Percentiles rank a stretch among this genome's conserved stretches.
phyloP scores from a whole-genome alignment of 2,113 vertebrate species.

The Cavia porcellus region DNA sequence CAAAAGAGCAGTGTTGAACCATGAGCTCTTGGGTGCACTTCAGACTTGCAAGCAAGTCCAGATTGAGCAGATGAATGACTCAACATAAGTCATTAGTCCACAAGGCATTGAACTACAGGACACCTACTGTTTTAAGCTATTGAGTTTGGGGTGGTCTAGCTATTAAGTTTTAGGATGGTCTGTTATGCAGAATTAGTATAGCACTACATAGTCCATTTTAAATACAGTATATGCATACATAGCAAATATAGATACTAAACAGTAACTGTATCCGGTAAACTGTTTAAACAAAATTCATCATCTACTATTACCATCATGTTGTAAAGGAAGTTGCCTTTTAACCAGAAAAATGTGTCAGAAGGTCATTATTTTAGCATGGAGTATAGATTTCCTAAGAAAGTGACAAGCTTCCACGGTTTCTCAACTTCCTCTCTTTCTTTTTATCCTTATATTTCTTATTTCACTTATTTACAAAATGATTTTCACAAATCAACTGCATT shows the following conservation, averaged over 20 bases:
- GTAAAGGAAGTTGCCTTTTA: conserved; percentile 4
- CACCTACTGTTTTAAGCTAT: background rate
- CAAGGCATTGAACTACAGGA: background rate
- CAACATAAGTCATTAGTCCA: background rate
- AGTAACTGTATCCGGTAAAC: background rate
- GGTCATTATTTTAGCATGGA: background rate
- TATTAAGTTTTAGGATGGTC: background rate
- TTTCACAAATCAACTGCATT: conserved; percentile 52
- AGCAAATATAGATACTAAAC: background rate
- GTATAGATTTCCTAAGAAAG: conserved; percentile 48
- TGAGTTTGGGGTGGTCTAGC: background rate
- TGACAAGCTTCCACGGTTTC: background rate
- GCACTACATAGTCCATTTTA: background rate
- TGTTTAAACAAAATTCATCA: conserved; percentile 4
- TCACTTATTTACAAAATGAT: conserved; percentile 50
- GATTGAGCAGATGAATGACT: background rate
- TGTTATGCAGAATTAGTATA: background rate
- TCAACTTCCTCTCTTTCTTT: background rate
- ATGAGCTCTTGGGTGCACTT: background rate
- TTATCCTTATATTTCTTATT: background rate
- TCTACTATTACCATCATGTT: background rate
- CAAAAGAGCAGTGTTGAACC: background rate
- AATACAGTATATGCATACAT: background rate
- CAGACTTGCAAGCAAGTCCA: background rate
- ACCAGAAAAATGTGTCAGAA: background rate